Evolutionary conservation across 2,888 invertebrate species (phyloP).

Genomic region (Argyresthia albistria): DNA sequence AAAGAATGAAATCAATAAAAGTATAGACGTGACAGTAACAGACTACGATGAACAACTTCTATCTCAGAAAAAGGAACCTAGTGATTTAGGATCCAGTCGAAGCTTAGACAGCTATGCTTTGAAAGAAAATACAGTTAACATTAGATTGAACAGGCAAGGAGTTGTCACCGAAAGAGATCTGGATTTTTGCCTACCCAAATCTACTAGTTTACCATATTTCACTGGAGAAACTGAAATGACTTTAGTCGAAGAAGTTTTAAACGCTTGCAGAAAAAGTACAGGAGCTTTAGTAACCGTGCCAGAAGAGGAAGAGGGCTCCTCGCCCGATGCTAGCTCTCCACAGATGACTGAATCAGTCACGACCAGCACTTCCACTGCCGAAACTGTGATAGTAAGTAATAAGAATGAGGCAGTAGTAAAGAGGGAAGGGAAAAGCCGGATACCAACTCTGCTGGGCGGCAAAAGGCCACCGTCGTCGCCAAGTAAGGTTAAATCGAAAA

Average conservation of each 20-base stretch:
- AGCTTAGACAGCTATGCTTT: slow-evolving; percentile 43
- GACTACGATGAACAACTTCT: slow-evolving; percentile 30
- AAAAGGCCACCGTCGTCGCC: slow-evolving; percentile 64
- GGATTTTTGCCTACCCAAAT: slow-evolving; percentile 43
- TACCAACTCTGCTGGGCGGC: slow-evolving; percentile 64
- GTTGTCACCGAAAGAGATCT: slow-evolving; percentile 31
- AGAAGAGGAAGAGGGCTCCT: slow-evolving; percentile 75
- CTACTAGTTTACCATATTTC: slow-evolving; percentile 45
- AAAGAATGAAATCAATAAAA: slow-evolving; percentile 63
- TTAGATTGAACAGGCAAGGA: slow-evolving; percentile 41
- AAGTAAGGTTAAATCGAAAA: slow-evolving; percentile 45
- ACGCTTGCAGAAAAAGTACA: slow-evolving; percentile 54
- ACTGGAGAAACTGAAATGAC: slow-evolving; percentile 48
- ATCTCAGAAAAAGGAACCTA: slow-evolving; percentile 29
- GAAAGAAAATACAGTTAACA: slow-evolving; percentile 57
- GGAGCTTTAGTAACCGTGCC: slow-evolving; percentile 71
- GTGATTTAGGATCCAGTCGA: slow-evolving; percentile 49
- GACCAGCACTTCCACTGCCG: slow-evolving; percentile 79
- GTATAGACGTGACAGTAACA: slow-evolving; percentile 34
- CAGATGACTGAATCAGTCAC: slow-evolving; percentile 78
- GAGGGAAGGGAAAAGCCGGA: slow-evolving; percentile 64
- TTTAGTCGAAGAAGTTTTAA: slow-evolving; percentile 58
- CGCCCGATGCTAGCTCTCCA: slow-evolving; percentile 62
- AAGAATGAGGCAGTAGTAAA: slow-evolving; percentile 44
- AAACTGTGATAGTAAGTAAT: slow-evolving; percentile 79